Base-by-base conservation (phyloP, 2,113 vertebrate genomes). In the Leptosomus discolor region DNA sequence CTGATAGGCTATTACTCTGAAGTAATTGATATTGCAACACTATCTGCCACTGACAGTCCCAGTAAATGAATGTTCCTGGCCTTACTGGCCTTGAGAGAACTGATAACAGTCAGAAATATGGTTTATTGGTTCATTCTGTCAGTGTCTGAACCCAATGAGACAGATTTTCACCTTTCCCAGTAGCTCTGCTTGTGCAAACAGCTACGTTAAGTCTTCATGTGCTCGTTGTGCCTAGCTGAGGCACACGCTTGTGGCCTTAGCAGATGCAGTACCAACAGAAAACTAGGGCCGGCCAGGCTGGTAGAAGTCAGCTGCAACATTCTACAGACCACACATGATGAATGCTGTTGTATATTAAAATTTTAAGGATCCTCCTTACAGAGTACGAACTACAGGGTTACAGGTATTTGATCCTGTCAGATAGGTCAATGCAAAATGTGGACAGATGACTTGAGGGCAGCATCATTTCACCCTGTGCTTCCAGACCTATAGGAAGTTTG, bases 31-130 rank as follows among this genome's bases (percentile, higher is more conserved):
- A 76, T 5, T 57, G 60, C 64, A 85, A 34, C 29, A 4, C 30
- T 68, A 1, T 61, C 76, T 85, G 65, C 39, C 56, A 36, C 58
- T 68, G 85, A 6, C 60, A 75, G 46, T n/a, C 56, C 34, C 39
- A 60, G 30, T n/a, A 64, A 91, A 91, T 84, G 10, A 64, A 48
- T 68, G n/a, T 71, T 86, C 41, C 69, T 86, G 82, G 41, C 46
- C 71, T 80, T 51, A 26, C 15, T 24, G 84, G 41, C 46, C 43
- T 57, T 90, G 65, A 56, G 68, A 80, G 76, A 32, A 37, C 83
- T 60, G 79, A 6, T 73, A 88, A 54, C 24, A 82, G 43, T 64
- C 73, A 90, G 85, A 89, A 96, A 92, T 80, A 29, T 36, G 41
- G 57, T 92, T 81, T 91, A 56, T 64, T 94, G 30, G 61, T 41